Evolutionary conservation across 2,888 invertebrate species (phyloP), one percentile per base, ranked within the genome.

Genomic region (Torymus texanus): DNA sequence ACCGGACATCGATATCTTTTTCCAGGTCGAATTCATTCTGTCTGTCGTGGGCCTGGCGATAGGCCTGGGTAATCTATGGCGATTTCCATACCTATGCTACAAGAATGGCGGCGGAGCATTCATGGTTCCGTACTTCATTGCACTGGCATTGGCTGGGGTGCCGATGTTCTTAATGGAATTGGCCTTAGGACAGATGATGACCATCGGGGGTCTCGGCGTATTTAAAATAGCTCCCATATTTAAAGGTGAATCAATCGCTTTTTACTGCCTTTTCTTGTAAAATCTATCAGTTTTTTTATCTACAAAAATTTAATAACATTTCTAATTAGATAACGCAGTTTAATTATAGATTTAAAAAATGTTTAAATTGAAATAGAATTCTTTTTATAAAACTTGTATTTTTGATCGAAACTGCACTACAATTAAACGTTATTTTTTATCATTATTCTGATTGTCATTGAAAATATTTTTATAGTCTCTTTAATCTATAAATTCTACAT

Each of bases 51-150:
- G 93, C 56, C 92, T 93, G 86, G 92, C 92, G 12, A 92, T 93
- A 63, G 93, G 93, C 1, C 88, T 93, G n/a, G 93, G 94, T 62
- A 94, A 94, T 84, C 90, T 94, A 13, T 94, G 94, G 94, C 89
- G 93, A 79, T 94, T 94, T 88, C 94, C 94, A 3, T 93, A 94
- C 82, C 88, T 92, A 11, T 92, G 92, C 83, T 92, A 92, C 86
- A 91, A 91, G 83, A 91, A 91, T 84, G 91, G 91, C 14, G 91
- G 91, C 73, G 91, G 91, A 84, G 88, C 93, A 18, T 93, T 93
- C 85, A 90, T 93, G 82, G 91, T 93, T 71, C 93, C 93, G 18
- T 93, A 93, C 86, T 91, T 93, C 79, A 91, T 93, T 75, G 93
- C 92, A 82, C 91, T 93, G 21, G 85, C 93, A 1, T 87, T 92